These are phyloP conservation scores for Cordilura impudica DNA, from an alignment of 2,888 invertebrate genomes.

Conservation along the genomic window DNA sequence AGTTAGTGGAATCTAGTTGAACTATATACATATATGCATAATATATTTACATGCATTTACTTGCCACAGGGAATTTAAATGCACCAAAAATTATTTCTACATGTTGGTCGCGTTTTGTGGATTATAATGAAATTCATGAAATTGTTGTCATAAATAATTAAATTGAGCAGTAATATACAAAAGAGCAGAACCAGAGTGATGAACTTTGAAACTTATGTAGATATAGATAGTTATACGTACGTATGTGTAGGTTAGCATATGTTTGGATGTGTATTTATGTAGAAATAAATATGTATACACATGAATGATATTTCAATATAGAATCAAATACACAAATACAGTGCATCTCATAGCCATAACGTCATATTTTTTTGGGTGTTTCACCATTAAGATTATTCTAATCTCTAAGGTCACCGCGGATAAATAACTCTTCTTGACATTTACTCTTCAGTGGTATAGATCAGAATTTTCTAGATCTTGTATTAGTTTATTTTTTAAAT, in stretches of 20 bases:
- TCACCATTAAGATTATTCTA: too few species aligned
- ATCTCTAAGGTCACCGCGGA: too few species aligned
- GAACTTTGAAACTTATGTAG: background rate
- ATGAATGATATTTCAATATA: too few species aligned
- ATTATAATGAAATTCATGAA: slow-evolving; percentile 74
- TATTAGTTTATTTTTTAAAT: too few species aligned
- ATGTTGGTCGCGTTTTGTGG: slow-evolving; percentile 65
- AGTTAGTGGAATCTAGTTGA: too few species aligned
- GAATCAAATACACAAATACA: too few species aligned
- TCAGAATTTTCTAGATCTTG: too few species aligned
- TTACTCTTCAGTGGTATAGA: too few species aligned
- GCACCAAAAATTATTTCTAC: slow-evolving; percentile 44
- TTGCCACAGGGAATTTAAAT: slow-evolving; percentile 27
- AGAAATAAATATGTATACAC: slow-evolving; percentile 22
- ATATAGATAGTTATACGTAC: background rate
- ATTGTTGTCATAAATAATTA: slow-evolving; percentile 74
- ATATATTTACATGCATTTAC: background rate
- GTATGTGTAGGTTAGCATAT: background rate
- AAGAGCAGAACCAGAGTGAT: slow-evolving; percentile 29
- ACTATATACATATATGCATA: background rate
- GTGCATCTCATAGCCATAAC: too few species aligned
- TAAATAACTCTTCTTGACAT: too few species aligned
- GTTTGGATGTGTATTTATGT: background rate
- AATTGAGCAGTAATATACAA: slow-evolving; percentile 66
- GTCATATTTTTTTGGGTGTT: too few species aligned